Percentiles rank a stretch among this genome's conserved stretches.
phyloP scores from a whole-genome alignment of 2,888 invertebrate genomes.

The Tanaodytes sp. region DNA sequence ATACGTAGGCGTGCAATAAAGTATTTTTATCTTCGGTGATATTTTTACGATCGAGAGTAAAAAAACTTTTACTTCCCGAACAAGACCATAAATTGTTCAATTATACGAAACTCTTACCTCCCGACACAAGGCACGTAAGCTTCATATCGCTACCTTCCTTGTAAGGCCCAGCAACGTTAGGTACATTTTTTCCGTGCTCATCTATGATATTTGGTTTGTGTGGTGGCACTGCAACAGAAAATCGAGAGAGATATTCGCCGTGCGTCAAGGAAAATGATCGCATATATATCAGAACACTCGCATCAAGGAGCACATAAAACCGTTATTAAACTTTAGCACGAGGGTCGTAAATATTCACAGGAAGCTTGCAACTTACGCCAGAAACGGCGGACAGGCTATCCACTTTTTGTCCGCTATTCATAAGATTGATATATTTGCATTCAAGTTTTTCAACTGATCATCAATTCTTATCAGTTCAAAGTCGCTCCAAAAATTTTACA shows the following conservation, averaged over 20 bases:
- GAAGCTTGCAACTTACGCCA: constrained; percentile 44
- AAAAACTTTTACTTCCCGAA: constrained; percentile 10
- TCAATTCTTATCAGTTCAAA: constrained; percentile 15
- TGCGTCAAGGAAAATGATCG: constrained; percentile 37
- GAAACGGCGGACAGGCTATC: constrained; percentile 43
- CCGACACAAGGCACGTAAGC: constrained; percentile 83
- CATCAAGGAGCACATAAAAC: constrained; percentile 52
- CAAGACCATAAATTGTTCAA: constrained; percentile 38
- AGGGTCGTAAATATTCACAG: constrained; percentile 52
- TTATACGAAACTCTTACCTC: constrained; percentile 77
- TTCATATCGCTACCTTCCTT: constrained; percentile 81
- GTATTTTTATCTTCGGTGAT: constrained; percentile 22
- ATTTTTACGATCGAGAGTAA: constrained; percentile 30
- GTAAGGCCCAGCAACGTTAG: constrained; percentile 81
- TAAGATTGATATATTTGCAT: constrained; percentile 46
- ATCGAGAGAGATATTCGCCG: constrained; percentile 37
- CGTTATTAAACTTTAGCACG: constrained; percentile 55
- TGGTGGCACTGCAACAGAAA: constrained; percentile 80
- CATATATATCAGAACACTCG: constrained; percentile 46
- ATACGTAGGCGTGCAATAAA: constrained; percentile 24
- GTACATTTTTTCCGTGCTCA: constrained; percentile 78
- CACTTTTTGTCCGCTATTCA: constrained; percentile 48
- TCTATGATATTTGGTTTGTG: constrained; percentile 83
- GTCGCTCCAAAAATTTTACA: background rate
- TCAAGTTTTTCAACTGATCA: constrained; percentile 23